Evolutionary conservation across 2,113 vertebrate species (phyloP), one percentile per base, ranked within the genome.

Genomic region (Erythrolamprus reginae): DNA sequence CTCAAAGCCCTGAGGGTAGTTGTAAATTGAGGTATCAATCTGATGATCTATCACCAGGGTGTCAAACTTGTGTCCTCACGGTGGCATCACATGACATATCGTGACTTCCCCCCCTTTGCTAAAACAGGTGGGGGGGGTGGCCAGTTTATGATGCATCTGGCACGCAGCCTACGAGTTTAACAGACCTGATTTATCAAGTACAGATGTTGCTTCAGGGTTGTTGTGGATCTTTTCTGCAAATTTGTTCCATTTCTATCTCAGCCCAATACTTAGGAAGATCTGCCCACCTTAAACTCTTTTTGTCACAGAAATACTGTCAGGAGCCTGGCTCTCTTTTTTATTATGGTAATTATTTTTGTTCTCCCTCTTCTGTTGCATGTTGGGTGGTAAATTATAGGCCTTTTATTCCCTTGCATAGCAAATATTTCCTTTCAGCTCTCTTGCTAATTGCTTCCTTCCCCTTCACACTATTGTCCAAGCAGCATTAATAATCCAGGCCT

Each of bases 371-470:
- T 86, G 58, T 52, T 86, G 61, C 91, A 86, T 82, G 83, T 92
- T 82, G 88, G 91, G 91, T 89, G 88, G 51, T 88, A 89, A 92
- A 92, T 92, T 92, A 86, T 88, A 92, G 88, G 61, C 84, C 84
- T 89, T 89, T 56, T 86, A 82, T 92, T 87, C 23, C 50, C 84
- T 89, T 89, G 42, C 42, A 65, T 56, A 86, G 82, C 83, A 82
- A 89, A 77, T 55, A 55, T 85, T 85, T 70, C 82, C 38, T 88
- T 87, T n/a, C 70, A 53, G 55, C 4, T 45, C 87, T 88, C 84
- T 26, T 86, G 86, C 21, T 33, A 5, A 83, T 87, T 77, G 12
- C 23, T 88, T 51, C 90, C 84, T 82, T 88, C 0, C 1, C 10
- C 47, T 13, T 52, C 17, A 48, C 90, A 82, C 82, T 1, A 28